Conservation (phyloP, 2,888 invertebrate genomes). For the Chymomyza caudatula region DNA sequence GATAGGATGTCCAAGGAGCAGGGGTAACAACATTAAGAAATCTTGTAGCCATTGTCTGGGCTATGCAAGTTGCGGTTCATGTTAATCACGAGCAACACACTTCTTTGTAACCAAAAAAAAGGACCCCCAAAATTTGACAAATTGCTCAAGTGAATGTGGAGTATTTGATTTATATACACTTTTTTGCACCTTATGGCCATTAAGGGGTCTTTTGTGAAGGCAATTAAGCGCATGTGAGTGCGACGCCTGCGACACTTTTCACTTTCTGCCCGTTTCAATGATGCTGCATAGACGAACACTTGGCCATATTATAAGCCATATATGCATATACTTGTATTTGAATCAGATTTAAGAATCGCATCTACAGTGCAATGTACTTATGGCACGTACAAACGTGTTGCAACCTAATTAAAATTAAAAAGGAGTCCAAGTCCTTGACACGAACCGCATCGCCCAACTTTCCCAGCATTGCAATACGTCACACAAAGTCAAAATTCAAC, state of each 20-base stretch:
- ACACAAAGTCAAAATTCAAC: slow-evolving; percentile 58
- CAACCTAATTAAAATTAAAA: slow-evolving; percentile 69
- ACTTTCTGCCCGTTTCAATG: neutral
- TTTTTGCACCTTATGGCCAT: neutral
- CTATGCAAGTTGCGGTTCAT: slow-evolving; percentile 64
- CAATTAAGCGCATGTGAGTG: neutral
- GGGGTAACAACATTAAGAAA: slow-evolving; percentile 58
- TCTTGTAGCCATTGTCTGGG: slow-evolving; percentile 42
- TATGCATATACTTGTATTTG: neutral
- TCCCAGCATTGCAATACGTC: slow-evolving; percentile 32
- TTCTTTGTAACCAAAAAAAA: slow-evolving; percentile 15
- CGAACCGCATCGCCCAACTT: slow-evolving; percentile 37
- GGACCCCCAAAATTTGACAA: slow-evolving; percentile 57
- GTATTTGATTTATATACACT: slow-evolving; percentile 30
- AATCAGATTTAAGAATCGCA: neutral
- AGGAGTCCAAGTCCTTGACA: slow-evolving; percentile 65
- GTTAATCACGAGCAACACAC: slow-evolving; percentile 54
- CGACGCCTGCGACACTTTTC: neutral
- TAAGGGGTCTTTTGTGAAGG: neutral
- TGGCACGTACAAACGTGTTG: slow-evolving; percentile 65
- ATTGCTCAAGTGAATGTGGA: slow-evolving; percentile 48
- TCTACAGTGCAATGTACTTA: slow-evolving; percentile 16
- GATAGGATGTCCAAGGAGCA: slow-evolving; percentile 18
- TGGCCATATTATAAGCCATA: neutral
- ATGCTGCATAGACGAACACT: neutral